Evolutionary conservation across 2,797 vertebrate genomes (phyloP).

Genomic region (Chanos chanos): DNA sequence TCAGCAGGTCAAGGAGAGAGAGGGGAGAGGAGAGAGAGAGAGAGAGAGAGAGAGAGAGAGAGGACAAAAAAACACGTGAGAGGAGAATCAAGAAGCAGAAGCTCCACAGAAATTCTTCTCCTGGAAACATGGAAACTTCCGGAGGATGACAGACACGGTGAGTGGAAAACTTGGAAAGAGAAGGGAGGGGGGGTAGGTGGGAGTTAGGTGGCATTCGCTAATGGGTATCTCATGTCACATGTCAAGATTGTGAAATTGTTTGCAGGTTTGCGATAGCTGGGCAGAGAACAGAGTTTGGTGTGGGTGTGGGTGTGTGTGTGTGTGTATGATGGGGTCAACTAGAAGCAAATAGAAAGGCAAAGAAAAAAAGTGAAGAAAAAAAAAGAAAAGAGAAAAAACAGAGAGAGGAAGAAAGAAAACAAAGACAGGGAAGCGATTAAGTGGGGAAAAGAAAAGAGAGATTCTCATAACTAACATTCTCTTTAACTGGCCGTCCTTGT

Average conservation of each 20-base stretch:
- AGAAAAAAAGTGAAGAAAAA: background rate
- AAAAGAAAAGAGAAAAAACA: background rate
- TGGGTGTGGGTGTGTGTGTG: background rate
- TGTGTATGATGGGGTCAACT: too few species aligned
- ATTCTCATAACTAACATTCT: background rate
- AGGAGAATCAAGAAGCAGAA: too few species aligned
- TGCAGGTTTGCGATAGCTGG: background rate
- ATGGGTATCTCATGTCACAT: constrained; percentile 9
- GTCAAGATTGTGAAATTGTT: constrained; percentile 11
- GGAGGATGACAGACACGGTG: background rate
- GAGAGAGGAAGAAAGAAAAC: background rate
- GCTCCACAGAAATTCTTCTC: too few species aligned
- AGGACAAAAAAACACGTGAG: too few species aligned
- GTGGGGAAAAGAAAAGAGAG: background rate
- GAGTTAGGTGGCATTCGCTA: background rate
- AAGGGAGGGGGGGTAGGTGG: background rate
- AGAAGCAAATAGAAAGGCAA: too few species aligned
- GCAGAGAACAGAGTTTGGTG: constrained; percentile 9
- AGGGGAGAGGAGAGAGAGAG: background rate
- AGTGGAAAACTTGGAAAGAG: background rate
- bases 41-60: background rate
- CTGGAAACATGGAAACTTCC: too few species aligned
- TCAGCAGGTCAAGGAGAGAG: background rate
- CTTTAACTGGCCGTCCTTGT: background rate
- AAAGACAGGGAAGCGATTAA: background rate